phyloP scores from a whole-genome alignment of 2,113 vertebrate species.

The Colossoma macropomum region DNA sequence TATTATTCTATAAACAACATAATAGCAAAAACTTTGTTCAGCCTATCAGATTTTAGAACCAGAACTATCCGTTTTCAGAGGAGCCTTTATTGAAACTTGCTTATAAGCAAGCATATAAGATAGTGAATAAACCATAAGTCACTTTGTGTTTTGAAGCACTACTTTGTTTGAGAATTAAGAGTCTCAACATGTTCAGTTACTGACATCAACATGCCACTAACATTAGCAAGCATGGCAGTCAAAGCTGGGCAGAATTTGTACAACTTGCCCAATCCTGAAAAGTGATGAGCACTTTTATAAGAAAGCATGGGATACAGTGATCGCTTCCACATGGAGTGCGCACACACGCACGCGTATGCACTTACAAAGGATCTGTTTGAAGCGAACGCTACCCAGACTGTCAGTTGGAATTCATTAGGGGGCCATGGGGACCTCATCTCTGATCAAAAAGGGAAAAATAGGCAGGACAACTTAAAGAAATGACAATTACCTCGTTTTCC shows the following conservation, averaged over 20 bases:
- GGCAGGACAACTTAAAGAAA: slow-evolving; percentile 53
- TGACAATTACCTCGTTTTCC: slow-evolving; percentile 14
- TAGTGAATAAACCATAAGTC: not conserved
- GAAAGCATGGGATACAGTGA: slow-evolving; percentile 59
- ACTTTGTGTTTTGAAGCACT: not conserved
- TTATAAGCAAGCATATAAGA: not conserved
- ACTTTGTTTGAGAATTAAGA: not conserved
- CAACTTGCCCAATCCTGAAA: slow-evolving; percentile 43
- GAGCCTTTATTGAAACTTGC: not conserved
- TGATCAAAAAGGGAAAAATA: slow-evolving; percentile 70
- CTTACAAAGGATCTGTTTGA: slow-evolving; percentile 52
- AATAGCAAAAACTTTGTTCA: no score
- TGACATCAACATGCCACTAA: not conserved
- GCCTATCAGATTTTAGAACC: no score
- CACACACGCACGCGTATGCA: not conserved
- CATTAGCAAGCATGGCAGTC: not conserved
- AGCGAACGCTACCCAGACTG: slow-evolving; percentile 61
- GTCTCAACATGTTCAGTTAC: not conserved
- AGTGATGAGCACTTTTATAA: slow-evolving; percentile 54
- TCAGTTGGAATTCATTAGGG: slow-evolving; percentile 75
- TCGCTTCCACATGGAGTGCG: slow-evolving; percentile 64
- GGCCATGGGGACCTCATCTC: slow-evolving; percentile 64
- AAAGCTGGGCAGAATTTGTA: not conserved
- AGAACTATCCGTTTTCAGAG: not conserved
- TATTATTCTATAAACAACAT: no score